These are phyloP conservation scores for Calypte anna DNA, from an alignment of 2,113 vertebrate genomes.

Conservation along the genomic window DNA sequence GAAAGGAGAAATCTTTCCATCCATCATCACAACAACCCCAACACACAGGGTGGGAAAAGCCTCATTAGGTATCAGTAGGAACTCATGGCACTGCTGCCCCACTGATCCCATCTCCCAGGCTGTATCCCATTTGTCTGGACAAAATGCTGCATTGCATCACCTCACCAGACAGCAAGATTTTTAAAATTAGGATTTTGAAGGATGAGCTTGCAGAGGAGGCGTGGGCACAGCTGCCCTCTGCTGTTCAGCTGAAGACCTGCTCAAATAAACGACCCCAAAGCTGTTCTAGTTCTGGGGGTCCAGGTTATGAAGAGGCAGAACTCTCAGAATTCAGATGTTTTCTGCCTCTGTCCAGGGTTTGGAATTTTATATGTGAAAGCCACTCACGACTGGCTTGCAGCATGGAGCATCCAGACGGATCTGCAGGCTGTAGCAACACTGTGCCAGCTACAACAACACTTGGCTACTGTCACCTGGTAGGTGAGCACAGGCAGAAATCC, in stretches of 20 bases:
- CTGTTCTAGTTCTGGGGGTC: not conserved
- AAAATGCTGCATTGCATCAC: slow-evolving; percentile 60
- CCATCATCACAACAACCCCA: not conserved
- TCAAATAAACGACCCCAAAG: not conserved
- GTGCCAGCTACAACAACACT: not conserved
- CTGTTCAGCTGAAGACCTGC: slow-evolving; percentile 14
- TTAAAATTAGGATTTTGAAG: not conserved
- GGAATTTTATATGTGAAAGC: not conserved
- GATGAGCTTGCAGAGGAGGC: not conserved
- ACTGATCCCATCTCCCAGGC: not conserved
- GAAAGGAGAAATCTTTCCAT: not conserved
- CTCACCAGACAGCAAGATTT: not conserved
- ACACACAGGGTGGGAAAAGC: not conserved
- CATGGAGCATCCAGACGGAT: not conserved
- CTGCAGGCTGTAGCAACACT: not conserved
- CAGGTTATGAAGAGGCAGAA: not conserved
- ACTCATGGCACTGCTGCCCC: not conserved
- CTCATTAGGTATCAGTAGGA: not conserved
- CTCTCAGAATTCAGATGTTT: not conserved
- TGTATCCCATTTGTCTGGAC: not conserved
- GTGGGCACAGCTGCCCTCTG: slow-evolving; percentile 60
- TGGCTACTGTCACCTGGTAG: not conserved
- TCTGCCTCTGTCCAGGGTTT: not conserved
- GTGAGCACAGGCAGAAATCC: not conserved
- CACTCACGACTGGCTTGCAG: not conserved